Conservation (phyloP, 2,113 vertebrate genomes). For the Morphnarchus princeps region DNA sequence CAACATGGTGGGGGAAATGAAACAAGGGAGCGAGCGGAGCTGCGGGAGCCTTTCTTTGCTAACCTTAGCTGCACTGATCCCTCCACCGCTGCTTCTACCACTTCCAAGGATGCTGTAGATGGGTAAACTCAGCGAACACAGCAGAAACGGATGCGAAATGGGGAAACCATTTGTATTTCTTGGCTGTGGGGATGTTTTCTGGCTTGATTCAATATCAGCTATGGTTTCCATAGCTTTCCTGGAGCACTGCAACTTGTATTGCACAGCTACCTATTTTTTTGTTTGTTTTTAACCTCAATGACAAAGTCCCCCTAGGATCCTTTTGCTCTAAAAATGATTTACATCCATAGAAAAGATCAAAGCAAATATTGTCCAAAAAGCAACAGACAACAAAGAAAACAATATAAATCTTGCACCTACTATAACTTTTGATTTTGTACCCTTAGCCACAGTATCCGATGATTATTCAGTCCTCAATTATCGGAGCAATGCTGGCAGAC, state of each 20-base stretch:
- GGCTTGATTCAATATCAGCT: not conserved
- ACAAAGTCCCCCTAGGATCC: not conserved
- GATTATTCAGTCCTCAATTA: not conserved
- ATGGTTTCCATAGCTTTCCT: not conserved
- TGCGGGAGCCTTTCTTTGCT: conserved; percentile 73
- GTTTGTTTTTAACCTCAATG: not conserved
- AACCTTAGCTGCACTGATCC: conserved; percentile 79
- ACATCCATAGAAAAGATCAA: not conserved
- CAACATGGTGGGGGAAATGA: not conserved
- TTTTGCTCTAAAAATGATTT: not conserved
- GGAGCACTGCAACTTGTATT: not conserved
- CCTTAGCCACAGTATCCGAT: not conserved
- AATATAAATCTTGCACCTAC: not conserved
- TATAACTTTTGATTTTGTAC: not conserved
- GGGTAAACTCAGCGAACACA: conserved; percentile 48
- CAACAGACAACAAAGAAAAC: not conserved
- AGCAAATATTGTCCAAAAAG: not conserved
- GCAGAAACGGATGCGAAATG: not conserved
- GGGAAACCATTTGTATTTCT: not conserved
- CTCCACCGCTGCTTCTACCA: conserved; percentile 66
- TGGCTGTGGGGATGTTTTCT: not conserved
- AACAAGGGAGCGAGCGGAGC: conserved; percentile 40
- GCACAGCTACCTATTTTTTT: not conserved
- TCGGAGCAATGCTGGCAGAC: not conserved
- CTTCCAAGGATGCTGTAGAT: conserved; percentile 38